A percentile compares a stretch with the other conserved stretches of the same genome.
Evolutionary conservation across 2,113 vertebrate species (phyloP).

Genomic region (Cyprinodon brontotheroides): DNA sequence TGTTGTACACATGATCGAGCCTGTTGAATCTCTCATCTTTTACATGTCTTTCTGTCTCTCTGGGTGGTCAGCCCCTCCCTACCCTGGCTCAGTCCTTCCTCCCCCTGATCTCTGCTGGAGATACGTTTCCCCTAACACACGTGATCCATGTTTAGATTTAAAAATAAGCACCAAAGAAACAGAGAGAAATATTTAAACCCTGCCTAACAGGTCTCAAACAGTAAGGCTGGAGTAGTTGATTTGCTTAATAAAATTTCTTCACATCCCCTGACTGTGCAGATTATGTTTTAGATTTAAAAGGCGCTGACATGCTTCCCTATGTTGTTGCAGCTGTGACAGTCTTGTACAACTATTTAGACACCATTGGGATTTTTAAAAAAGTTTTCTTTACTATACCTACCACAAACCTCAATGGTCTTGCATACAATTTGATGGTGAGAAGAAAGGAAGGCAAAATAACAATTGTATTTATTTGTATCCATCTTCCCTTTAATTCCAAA

Average conservation of each 20-base stretch:
- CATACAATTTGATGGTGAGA: too few species aligned
- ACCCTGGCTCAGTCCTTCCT: slow-evolving; percentile 12
- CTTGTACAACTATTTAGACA: neutral
- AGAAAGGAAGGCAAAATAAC: too few species aligned
- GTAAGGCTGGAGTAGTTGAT: neutral
- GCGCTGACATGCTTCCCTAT: neutral
- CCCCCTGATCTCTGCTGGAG: neutral
- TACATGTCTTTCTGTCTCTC: slow-evolving; percentile 6
- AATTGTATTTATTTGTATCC: too few species aligned
- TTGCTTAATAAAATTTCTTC: neutral
- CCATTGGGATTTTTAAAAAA: too few species aligned
- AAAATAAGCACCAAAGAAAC: slow-evolving; percentile 8
- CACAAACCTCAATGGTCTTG: neutral
- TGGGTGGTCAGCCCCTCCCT: slow-evolving; percentile 35
- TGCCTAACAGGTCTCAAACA: slow-evolving; percentile 2
- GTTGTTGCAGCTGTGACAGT: neutral
- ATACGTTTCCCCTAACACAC: slow-evolving; percentile 30
- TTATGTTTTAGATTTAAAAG: neutral
- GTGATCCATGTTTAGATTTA: slow-evolving; percentile 29
- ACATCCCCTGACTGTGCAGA: neutral
- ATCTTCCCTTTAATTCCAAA: too few species aligned
- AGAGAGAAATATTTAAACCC: neutral
- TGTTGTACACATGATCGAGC: neutral
- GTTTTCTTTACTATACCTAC: neutral
- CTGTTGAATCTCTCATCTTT: slow-evolving; percentile 15